Evolutionary conservation across 2,888 invertebrate genomes (phyloP).

Genomic region (Drosophila pegasa): DNA sequence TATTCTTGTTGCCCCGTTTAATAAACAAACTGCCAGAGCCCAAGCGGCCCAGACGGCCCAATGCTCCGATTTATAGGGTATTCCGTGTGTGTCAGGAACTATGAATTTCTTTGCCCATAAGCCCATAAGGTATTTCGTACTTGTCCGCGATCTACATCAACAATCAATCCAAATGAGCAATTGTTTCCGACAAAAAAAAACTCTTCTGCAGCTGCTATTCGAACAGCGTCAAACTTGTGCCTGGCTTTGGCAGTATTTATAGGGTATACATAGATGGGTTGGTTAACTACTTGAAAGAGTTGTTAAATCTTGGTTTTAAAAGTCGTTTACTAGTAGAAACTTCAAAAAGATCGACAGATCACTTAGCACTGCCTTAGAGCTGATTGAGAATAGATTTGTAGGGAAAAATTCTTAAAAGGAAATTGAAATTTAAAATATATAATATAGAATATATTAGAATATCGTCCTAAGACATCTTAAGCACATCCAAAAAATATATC

Average conservation of each 20-base stretch:
- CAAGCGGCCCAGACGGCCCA: slow-evolving; percentile 31
- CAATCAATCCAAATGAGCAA: slow-evolving; percentile 3
- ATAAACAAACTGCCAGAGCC: slow-evolving; percentile 25
- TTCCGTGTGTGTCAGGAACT: slow-evolving; percentile 7
- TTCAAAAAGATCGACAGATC: not conserved
- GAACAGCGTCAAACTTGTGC: not conserved
- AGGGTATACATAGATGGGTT: not conserved
- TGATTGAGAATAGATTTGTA: not conserved
- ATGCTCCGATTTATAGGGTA: slow-evolving; percentile 22
- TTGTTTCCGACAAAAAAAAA: not conserved
- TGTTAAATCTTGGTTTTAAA: not conserved
- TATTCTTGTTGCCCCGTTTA: slow-evolving; percentile 36
- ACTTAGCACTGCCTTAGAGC: not conserved
- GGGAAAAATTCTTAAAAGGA: not conserved
- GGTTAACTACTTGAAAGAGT: not conserved
- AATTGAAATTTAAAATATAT: too few relatives aligned
- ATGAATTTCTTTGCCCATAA: too few relatives aligned
- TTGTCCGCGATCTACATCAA: slow-evolving; percentile 12
- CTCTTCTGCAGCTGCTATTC: not conserved
- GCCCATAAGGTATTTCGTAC: not conserved
- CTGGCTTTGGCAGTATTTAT: not conserved
- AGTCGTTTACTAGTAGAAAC: too few relatives aligned
- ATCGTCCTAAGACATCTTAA: too few relatives aligned
- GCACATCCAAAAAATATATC: too few relatives aligned
- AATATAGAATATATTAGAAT: too few relatives aligned